These are phyloP conservation scores for Lagopus muta DNA, from an alignment of 2,113 vertebrate species.

Conservation along the genomic window DNA sequence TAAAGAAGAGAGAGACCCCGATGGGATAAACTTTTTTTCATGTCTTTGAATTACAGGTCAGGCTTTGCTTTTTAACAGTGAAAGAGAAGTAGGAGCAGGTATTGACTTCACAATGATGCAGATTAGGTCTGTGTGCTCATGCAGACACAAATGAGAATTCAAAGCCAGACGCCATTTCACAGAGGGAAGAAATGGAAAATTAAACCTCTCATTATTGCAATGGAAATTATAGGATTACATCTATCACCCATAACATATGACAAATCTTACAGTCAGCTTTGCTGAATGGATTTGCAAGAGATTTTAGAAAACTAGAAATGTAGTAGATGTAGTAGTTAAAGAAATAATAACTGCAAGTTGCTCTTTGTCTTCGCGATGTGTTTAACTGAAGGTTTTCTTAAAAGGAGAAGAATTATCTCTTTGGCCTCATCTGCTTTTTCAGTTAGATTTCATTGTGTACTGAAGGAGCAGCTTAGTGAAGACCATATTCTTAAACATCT, in stretches of 20 bases:
- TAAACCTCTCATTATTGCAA: slow-evolving; percentile 72
- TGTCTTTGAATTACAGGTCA: slow-evolving; percentile 36
- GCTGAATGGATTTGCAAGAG: slow-evolving; percentile 27
- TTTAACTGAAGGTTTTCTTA: background rate
- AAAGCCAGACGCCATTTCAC: slow-evolving; percentile 48
- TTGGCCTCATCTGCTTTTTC: background rate
- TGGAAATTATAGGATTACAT: slow-evolving; percentile 75
- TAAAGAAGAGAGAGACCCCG: slow-evolving; percentile 5
- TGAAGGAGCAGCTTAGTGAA: slow-evolving; percentile 21
- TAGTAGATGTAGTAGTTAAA: slow-evolving; percentile 19
- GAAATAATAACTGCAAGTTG: slow-evolving; percentile 1
- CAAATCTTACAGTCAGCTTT: slow-evolving; percentile 35
- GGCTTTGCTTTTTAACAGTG: slow-evolving; percentile 36
- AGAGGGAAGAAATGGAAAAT: slow-evolving; percentile 73
- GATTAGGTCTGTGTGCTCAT: slow-evolving; percentile 58
- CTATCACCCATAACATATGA: slow-evolving; percentile 40
- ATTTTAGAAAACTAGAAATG: slow-evolving; percentile 20
- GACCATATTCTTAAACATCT: slow-evolving; percentile 60
- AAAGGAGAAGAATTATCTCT: background rate
- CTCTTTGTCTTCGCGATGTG: background rate
- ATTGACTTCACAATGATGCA: slow-evolving; percentile 64
- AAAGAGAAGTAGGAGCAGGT: slow-evolving; percentile 9
- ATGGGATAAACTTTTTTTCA: slow-evolving; percentile 12
- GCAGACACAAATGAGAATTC: slow-evolving; percentile 66
- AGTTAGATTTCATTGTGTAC: background rate